Base-by-base conservation (phyloP, 2,888 invertebrate species). In the Ctenicera cuprea region DNA sequence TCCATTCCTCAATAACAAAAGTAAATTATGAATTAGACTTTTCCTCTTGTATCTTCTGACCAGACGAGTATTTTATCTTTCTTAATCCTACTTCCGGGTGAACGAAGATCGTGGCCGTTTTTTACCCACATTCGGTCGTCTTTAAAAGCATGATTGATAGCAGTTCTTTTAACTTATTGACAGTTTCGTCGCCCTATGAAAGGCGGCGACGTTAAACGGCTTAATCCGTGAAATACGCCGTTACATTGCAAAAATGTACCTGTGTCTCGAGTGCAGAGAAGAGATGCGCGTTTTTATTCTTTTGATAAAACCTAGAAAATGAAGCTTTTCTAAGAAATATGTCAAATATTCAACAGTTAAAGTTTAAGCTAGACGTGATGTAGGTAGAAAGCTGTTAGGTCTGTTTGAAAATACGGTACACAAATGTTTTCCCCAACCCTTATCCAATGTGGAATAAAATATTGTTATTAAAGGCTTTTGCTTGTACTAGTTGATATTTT, bases 111-210 rank as follows among this genome's bases (percentile, higher is more conserved):
- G 38, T 22, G 61, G 45, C 68, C 61, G 48, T 59, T 59, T 68
- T 67, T 71, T 71, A 71, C 71, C 61, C 63, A 57, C 69, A 50
- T 74, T 76, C 69, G 59, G 67, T 43, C 63, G 73, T 68, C 67
- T 61, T 74, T 75, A 75, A 77, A 77, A 73, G 77, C 74, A 77
- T 78, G 78, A 78, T 78, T 77, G 78, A 78, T 78, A 70, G 75
- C 73, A 62, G 63, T 73, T 74, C 75, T 70, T 76, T 79, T 74
- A 77, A 73, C 77, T 76, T 77, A 77, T 77, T 75, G 78, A 79
- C 77, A 74, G 71, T 68, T 73, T 20, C 64, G 70, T 74, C 69
- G 65, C 69, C 68, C 57, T 70, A 67, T 73, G 65, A 71, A 66
- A 66, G 65, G 66, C 57, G 38, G 22, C 43, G 59, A 59, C 62